phyloP scores from a whole-genome alignment of 1,140 invertebrate genomes.

The Heliconius himera region DNA sequence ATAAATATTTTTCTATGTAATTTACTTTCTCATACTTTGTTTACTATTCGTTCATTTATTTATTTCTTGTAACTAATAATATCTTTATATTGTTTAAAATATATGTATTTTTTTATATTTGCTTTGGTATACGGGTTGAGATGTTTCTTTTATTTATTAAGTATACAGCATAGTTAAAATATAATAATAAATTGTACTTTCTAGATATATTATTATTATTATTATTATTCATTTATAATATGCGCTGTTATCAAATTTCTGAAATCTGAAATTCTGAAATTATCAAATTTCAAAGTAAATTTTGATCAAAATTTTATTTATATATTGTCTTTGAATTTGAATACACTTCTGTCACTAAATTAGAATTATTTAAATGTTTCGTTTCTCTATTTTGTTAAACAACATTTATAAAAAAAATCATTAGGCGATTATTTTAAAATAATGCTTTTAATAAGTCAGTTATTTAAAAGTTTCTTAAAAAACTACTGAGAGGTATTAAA shows the following conservation, averaged over 20 bases:
- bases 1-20: constrained; percentile 37
- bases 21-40: constrained; percentile 10
- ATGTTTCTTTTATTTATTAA: not conserved
- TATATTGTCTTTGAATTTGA: not conserved
- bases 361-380: not conserved
- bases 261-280: too few species aligned
- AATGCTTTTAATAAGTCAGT: not conserved
- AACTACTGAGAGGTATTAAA: not conserved
- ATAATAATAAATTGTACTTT: not conserved
- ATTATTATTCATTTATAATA: too few species aligned
- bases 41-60: not conserved
- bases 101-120: not conserved
- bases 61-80: not conserved
- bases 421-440: too few species aligned
- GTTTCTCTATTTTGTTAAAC: not conserved
- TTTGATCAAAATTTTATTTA: not conserved
- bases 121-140: constrained; percentile 12
- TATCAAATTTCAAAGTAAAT: not conserved
- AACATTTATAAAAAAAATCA: not conserved
- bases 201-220: too few species aligned
- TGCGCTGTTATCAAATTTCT: too few species aligned
- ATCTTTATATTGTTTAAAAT: not conserved
- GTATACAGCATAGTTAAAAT: not conserved
- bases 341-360: not conserved
- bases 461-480: not conserved